Percentiles rank a stretch among this genome's conserved stretches.
Evolutionary conservation across 2,888 invertebrate genomes (phyloP).

Genomic region (Pycnomerus fuliginosus): DNA sequence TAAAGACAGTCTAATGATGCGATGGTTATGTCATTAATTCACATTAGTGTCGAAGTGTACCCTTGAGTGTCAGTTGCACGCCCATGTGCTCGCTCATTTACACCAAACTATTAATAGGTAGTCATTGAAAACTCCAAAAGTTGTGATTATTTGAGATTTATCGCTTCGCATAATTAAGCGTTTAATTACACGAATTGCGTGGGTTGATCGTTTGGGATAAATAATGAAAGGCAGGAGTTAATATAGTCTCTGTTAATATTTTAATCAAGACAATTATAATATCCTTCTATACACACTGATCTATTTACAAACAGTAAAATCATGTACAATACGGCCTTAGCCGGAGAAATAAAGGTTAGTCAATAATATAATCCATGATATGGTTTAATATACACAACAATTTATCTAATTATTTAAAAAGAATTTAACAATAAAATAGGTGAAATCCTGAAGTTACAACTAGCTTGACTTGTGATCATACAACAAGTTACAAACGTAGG

Average conservation of each 20-base stretch:
- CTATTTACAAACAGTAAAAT: constrained; percentile 56
- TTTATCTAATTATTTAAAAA: constrained; percentile 40
- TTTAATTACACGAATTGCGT: neutral
- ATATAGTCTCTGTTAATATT: constrained; percentile 53
- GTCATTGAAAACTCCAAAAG: constrained; percentile 3
- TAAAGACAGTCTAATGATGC: constrained; percentile 34
- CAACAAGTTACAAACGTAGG: constrained; percentile 34
- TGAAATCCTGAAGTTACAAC: constrained; percentile 37
- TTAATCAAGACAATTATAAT: constrained; percentile 56
- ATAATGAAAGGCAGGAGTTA: constrained; percentile 25
- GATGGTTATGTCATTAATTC: constrained; percentile 36
- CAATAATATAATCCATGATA: constrained; percentile 50
- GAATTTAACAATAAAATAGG: constrained; percentile 48
- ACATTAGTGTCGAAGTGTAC: constrained; percentile 40
- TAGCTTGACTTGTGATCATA: constrained; percentile 34
- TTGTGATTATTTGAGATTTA: constrained; percentile 1
- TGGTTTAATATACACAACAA: constrained; percentile 52
- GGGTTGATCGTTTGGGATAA: neutral
- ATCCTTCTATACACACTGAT: constrained; percentile 56
- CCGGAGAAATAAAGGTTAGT: constrained; percentile 48
- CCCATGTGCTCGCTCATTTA: constrained; percentile 23
- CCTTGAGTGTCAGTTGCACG: constrained; percentile 33
- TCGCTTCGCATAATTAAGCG: constrained; percentile 5
- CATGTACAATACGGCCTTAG: constrained; percentile 48
- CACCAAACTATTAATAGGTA: constrained; percentile 18